Evolutionary conservation across 1,140 invertebrate species (phyloP), one percentile per base, ranked within the genome.

Genomic region (Drosophila kikkawai): DNA sequence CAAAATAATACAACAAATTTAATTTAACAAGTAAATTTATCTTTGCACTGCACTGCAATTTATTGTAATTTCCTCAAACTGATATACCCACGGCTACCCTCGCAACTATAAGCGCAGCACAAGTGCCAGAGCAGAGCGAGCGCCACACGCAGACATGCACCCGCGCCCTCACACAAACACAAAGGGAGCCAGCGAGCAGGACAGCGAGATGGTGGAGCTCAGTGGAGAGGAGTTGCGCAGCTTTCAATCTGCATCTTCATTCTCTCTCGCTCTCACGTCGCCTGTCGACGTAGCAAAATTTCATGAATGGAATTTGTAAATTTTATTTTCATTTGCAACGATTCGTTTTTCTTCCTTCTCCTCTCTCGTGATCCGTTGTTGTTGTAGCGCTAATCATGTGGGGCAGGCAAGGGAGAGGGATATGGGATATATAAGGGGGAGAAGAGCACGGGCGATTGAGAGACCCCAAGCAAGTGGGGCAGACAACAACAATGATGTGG

Each of bases 241-340:
- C 55, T 61, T 65, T 65, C 32, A 76, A 51, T 42, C 74, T 58
- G 73, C 55, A 68, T 42, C 37, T 64, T 19, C 17, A 50, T 29
- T 34, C 39, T 47, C 41, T 61, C 56, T 60, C 22, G 36, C 45
- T 47, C 66, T 51, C 37, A 9, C 22, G 22, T 22, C 22, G 22
- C 2, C 15, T 48, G 78, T 82, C 71, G 79, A 87, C 83, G 84
- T 75, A 79, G 84, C 85, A 84, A 88, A 88, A 88, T 84, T 87
- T 88, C 85, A 88, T 88, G 85, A 88, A 88, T 88, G 85, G 85
- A 88, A 88, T 88, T 90, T 90, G 86, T 88, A 88, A 85, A 88
- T 88, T 90, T 88, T 90, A 83, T 85, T 88, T 88, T 88, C 85
- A 90, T 88, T 88, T 88, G 85, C 78, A 84, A 82, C 80, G 71